These are phyloP conservation scores for Theretra japonica DNA, from an alignment of 2,888 invertebrate species.

Conservation along the genomic window DNA sequence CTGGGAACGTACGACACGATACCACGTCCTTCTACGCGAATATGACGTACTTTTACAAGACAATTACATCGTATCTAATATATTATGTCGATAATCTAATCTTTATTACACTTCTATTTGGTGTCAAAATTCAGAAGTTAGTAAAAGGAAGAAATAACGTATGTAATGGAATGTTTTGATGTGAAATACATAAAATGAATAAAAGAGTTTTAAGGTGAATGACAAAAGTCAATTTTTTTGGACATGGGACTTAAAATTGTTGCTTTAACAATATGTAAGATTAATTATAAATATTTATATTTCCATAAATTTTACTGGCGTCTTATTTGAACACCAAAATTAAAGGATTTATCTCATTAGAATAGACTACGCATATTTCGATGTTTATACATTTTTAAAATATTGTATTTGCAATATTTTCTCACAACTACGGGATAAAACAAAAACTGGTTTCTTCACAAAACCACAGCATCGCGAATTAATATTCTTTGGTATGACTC, in stretches of 20 bases:
- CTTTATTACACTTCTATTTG: neutral
- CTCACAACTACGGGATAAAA: neutral
- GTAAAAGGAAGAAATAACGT: slow-evolving; percentile 11
- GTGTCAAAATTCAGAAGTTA: neutral
- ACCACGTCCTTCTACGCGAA: neutral
- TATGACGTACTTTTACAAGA: neutral
- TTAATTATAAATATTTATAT: neutral
- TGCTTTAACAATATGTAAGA: neutral
- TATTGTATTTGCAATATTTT: neutral
- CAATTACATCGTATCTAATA: slow-evolving; percentile 10
- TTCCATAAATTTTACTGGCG: neutral
- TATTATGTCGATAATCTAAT: neutral
- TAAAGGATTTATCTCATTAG: neutral
- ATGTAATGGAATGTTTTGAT: neutral
- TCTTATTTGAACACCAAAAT: neutral
- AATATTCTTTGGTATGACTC: slow-evolving; percentile 28
- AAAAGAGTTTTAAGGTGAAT: neutral
- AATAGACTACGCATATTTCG: no score
- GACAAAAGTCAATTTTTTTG: neutral
- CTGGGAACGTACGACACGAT: neutral
- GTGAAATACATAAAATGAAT: neutral
- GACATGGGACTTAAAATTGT: neutral
- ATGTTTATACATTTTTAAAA: neutral
- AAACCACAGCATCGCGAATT: slow-evolving; percentile 9
- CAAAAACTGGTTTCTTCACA: neutral